Evolutionary conservation across 2,113 vertebrate genomes (phyloP), one percentile per base, ranked within the genome.

Genomic region (Sciurus niger): DNA sequence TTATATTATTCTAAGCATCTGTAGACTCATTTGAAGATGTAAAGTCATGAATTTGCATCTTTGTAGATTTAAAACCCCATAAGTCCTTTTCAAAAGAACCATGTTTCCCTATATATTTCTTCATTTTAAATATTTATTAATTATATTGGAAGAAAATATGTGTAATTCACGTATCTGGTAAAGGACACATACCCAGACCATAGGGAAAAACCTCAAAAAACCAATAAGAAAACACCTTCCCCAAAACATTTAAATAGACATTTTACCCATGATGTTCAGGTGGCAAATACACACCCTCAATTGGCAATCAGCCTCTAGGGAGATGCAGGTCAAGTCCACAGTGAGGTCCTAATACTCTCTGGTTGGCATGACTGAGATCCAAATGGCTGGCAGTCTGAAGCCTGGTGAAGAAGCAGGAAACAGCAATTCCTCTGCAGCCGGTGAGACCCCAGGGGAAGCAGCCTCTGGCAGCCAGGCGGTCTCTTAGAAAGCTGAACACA

Each of bases 51-150:
- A 80, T n/a, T 7, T 48, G 10, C 2, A 67, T 78, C 12, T 84
- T 79, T 95, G 77, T 78, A 58, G 22, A 58, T 84, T 60, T 87
- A 53, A 95, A 85, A 7, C 46, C 14, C 86, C 11, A 65, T 40
- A 85, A 93, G 25, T 24, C 48, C 24, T 46, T 88, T 74, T 73
- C n/a, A 63, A 88, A 86, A 43, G 20, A 90, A 87, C 25, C 72
- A 0, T 28, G 37, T 25, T 80, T 53, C 9, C 7, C 4, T 63
- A 63, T 24, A 63, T 63, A 28, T 55, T 82, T 89, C 46, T 72
- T 86, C 18, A 83, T 67, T 94, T 88, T 79, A 72, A 73, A n/a
- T 93, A 30, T 30, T 48, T 92, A 51, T 89, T 95, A 91, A 55
- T n/a, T 51, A 73, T 53, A 74, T n/a, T 73, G 30, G 63, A 67